phyloP scores from a whole-genome alignment of 2,888 invertebrate genomes.

The Elgonia sp. region DNA sequence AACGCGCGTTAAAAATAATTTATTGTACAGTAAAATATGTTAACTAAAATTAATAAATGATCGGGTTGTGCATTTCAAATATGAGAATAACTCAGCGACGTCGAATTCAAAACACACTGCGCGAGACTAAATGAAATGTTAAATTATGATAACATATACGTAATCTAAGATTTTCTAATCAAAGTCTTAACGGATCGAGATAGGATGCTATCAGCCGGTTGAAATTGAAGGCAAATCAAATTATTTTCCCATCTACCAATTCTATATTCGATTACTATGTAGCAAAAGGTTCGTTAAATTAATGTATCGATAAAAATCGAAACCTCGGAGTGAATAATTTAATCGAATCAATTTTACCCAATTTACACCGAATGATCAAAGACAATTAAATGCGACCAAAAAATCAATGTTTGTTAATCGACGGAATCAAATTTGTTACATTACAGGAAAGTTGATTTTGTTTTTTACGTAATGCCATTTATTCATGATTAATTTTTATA shows the following conservation, averaged over 20 bases:
- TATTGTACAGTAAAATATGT: conserved; percentile 38
- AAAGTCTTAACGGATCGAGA: conserved; percentile 53
- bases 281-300: conserved; percentile 53
- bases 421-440: not conserved
- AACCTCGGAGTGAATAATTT: conserved; percentile 26
- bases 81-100: not conserved
- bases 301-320: conserved; percentile 64
- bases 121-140: conserved; percentile 51
- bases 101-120: conserved; percentile 30
- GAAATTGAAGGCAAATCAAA: conserved; percentile 73
- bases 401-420: not conserved
- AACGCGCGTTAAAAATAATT: conserved; percentile 38
- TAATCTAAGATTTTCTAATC: conserved; percentile 73
- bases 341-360: conserved; percentile 26
- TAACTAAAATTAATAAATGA: conserved; percentile 46
- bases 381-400: conserved; percentile 40
- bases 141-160: conserved; percentile 67
- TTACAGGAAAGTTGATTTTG: not conserved
- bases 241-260: conserved; percentile 73
- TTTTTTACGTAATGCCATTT: too few species aligned
- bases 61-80: conserved; percentile 9
- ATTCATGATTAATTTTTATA: not conserved
- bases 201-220: conserved; percentile 58
- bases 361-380: conserved; percentile 31
- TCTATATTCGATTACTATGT: conserved; percentile 60